phyloP scores from a whole-genome alignment of 2,797 vertebrate species.

The Propithecus deckenii region DNA sequence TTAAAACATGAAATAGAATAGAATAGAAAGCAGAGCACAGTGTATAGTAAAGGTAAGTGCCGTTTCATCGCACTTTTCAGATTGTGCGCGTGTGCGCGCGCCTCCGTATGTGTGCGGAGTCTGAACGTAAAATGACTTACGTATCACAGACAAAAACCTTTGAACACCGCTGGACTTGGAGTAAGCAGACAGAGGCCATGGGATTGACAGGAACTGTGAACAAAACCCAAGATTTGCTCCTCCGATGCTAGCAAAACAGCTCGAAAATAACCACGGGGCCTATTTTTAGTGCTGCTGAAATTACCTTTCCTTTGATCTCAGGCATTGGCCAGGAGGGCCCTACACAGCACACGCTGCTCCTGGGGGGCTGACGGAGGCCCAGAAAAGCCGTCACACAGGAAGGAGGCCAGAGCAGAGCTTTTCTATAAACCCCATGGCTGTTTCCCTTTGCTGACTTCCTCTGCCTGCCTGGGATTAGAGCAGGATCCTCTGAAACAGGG shows the following conservation, averaged over 20 bases:
- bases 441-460: slow-evolving; percentile 30
- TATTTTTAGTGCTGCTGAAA: slow-evolving; percentile 66
- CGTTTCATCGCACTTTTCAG: not conserved
- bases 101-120: not conserved
- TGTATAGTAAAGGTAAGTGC: not conserved
- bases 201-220: slow-evolving; percentile 37
- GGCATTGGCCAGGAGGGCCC: not conserved
- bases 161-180: not conserved
- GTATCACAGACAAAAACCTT: not conserved
- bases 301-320: slow-evolving; percentile 61
- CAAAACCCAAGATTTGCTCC: slow-evolving; percentile 47
- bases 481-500: not conserved
- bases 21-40: not conserved
- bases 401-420: not conserved
- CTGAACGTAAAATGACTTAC: not conserved
- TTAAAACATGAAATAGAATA: not conserved
- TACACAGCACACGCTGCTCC: not conserved
- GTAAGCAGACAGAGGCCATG: rapidly evolving
- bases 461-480: not conserved
- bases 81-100: not conserved
- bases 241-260: slow-evolving; percentile 41
- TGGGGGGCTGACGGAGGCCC: not conserved
- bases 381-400: not conserved
- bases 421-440: not conserved
- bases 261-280: slow-evolving; percentile 26